These are phyloP conservation scores for Eospalax fontanierii DNA, from an alignment of 2,797 vertebrate species.

Conservation along the genomic window DNA sequence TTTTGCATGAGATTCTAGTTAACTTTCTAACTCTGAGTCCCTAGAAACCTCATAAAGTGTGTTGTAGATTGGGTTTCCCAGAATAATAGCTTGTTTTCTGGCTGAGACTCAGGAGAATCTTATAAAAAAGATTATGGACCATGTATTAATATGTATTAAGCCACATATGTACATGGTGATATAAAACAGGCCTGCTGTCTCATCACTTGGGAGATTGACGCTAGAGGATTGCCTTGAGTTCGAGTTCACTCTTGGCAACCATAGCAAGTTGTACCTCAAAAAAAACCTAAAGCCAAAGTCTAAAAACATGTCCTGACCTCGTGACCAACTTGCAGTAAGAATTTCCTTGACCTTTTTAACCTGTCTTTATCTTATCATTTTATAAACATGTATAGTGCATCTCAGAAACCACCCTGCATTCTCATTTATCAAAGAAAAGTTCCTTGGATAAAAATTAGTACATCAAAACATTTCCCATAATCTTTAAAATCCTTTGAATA, in stretches of 20 bases:
- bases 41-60: neutral
- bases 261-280: neutral
- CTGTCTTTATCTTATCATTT: too few species aligned
- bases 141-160: neutral
- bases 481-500: neutral
- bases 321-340: neutral
- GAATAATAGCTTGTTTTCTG: neutral
- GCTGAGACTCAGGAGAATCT: neutral
- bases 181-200: too few species aligned
- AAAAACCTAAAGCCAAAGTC: neutral
- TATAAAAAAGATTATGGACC: neutral
- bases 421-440: neutral
- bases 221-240: too few species aligned
- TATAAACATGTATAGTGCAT: neutral
- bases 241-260: too few species aligned
- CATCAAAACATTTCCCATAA: neutral
- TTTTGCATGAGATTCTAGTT: conserved; percentile 54
- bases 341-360: neutral
- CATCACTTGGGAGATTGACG: too few species aligned
- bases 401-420: neutral
- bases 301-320: neutral
- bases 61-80: conserved; percentile 9
- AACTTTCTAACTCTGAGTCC: neutral
- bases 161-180: too few species aligned
- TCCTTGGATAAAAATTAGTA: neutral